A percentile compares a stretch with the other conserved stretches of the same genome.
Conservation (phyloP, 1,140 invertebrate genomes). For the Amyelois transitella region DNA sequence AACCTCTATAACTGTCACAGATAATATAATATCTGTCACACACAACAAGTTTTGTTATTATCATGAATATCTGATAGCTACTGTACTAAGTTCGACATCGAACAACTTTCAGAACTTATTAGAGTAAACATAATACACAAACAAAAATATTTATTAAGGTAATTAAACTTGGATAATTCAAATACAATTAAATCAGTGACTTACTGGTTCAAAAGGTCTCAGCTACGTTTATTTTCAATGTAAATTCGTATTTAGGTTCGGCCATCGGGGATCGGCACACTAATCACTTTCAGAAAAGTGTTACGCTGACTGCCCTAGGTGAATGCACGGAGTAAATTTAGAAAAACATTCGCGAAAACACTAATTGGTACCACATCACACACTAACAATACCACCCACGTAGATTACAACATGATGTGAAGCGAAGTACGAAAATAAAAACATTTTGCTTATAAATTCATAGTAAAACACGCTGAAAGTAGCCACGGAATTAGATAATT, state of each 20-base stretch:
- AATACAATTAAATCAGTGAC: not conserved
- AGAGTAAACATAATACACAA: too few relatives aligned
- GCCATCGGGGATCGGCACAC: slow-evolving; percentile 14
- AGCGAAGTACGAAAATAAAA: not conserved
- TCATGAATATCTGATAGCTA: too few relatives aligned
- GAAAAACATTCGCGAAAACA: slow-evolving; percentile 19
- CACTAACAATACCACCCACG: not conserved
- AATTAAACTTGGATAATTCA: too few relatives aligned
- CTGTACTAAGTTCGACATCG: too few relatives aligned
- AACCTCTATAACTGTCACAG: too few relatives aligned
- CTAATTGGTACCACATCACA: not conserved
- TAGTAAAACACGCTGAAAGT: slow-evolving; percentile 3
- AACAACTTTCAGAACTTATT: too few relatives aligned
- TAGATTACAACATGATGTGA: not conserved
- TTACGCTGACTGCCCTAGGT: slow-evolving; percentile 19
- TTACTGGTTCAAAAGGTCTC: not conserved
- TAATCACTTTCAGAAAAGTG: slow-evolving; percentile 19
- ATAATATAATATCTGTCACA: too few relatives aligned
- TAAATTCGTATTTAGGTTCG: slow-evolving; percentile 22
- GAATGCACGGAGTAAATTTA: slow-evolving; percentile 26
- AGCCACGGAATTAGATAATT: slow-evolving; percentile 1
- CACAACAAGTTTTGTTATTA: too few relatives aligned
- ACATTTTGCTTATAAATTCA: not conserved
- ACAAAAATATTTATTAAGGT: too few relatives aligned
- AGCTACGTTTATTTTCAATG: not conserved